Evolutionary conservation across 2,888 invertebrate species (phyloP).

Genomic region (Acrocyrtus sp.): DNA sequence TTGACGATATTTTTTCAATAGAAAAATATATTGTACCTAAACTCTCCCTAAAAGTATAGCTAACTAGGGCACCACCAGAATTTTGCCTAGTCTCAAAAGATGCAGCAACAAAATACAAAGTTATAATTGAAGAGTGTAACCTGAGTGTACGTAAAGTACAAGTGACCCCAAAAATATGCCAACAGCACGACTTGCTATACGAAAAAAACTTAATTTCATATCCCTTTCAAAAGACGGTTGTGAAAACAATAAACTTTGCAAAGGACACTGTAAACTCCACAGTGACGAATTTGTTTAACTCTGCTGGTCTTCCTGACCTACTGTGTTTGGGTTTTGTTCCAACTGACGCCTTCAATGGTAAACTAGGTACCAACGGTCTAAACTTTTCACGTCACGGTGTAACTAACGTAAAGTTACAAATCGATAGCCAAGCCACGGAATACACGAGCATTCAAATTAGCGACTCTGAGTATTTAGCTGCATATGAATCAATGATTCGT

Average conservation of each 20-base stretch:
- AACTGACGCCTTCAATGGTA: slow-evolving; percentile 9
- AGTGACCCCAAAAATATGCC: not conserved
- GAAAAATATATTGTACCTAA: not conserved
- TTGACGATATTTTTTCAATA: not conserved
- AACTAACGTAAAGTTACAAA: slow-evolving; percentile 3
- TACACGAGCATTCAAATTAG: slow-evolving; percentile 1
- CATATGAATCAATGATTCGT: not conserved
- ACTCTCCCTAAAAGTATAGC: not conserved
- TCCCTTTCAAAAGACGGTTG: not conserved
- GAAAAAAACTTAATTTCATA: slow-evolving; percentile 1
- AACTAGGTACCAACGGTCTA: not conserved
- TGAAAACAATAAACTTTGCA: not conserved
- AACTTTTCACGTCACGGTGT: not conserved
- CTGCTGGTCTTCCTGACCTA: not conserved
- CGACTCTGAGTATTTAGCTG: slow-evolving; percentile 10
- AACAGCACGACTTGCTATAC: not conserved
- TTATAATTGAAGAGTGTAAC: not conserved
- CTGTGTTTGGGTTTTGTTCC: not conserved
- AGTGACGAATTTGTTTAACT: slow-evolving; percentile 1
- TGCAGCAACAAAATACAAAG: not conserved
- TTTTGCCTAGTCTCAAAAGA: not conserved
- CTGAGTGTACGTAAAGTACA: slow-evolving; percentile 6
- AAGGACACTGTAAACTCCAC: not conserved
- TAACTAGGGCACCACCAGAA: not conserved
- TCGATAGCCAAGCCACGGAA: slow-evolving; percentile 9